Base-by-base conservation (phyloP, 2,113 vertebrate species). In the Gambusia holbrooki region DNA sequence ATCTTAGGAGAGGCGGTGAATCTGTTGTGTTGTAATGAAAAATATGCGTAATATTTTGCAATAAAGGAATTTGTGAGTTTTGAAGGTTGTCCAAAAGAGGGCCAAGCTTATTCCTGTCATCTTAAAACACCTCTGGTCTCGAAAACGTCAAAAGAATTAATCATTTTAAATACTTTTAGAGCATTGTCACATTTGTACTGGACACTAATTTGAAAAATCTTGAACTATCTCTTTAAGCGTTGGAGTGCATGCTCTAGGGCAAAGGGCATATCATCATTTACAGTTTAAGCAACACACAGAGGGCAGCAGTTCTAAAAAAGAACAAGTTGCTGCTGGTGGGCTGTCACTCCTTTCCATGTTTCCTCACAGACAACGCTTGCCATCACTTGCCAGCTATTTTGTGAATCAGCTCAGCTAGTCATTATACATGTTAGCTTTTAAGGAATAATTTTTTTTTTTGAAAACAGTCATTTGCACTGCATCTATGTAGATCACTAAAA, bases 301-400 rank as follows among this genome's bases (percentile, higher is more conserved):
- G 84, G 78, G 73, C 77, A 29, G 67, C 70, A 74, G 75, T 66
- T 77, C 77, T 69, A 15, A 83, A 71, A 15, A 48, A 83, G 83
- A 87, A 77, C 62, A 62, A 29, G 1, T 69, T 71, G 65, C 87
- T 82, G 75, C 81, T 35, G 2, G 69, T 80, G 62, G 80, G 62
- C 86, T 74, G 10, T 67, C 27, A n/a, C 40, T 88, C 60, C 77
- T 1, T 9, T 70, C 86, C 81, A 82, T 19, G 19, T 76, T 77
- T 77, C 66, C 79, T 32, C 77, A 61, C 84, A 67, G 73, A 78
- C 73, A 75, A 62, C 67, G 80, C 32, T 67, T 28, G 22, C 82
- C 69, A 82, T 90, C 70, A 63, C 70, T 5, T 27, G 29, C 4
- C 28, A 19, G 45, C 14, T 48, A 48, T 48, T 0, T 15, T 29